Evolutionary conservation across 2,888 invertebrate species (phyloP).

Genomic region (Galerucella calmariensis): DNA sequence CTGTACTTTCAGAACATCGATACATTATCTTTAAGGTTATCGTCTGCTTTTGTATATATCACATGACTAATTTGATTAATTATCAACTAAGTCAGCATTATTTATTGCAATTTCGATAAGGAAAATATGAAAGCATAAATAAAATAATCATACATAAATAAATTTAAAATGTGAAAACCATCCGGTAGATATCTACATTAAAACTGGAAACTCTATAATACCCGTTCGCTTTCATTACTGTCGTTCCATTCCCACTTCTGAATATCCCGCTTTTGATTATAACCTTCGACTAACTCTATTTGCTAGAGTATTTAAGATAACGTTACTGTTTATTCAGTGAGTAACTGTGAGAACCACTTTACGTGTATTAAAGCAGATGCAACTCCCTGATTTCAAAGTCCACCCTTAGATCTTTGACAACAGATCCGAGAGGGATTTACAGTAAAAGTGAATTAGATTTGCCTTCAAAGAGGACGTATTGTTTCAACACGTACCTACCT

Average conservation of each 20-base stretch:
- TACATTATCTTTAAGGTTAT: neutral
- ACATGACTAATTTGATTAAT: neutral
- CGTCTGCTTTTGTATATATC: neutral
- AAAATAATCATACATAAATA: neutral
- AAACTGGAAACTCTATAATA: neutral
- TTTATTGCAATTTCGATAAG: conserved; percentile 4
- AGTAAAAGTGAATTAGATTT: conserved; percentile 33
- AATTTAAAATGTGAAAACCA: neutral
- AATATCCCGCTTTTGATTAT: conserved; percentile 28
- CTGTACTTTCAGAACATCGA: too few species aligned
- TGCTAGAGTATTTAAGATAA: conserved; percentile 60
- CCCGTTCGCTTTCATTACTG: neutral
- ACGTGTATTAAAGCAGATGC: conserved; percentile 41
- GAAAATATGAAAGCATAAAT: neutral
- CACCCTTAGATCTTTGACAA: conserved; percentile 26
- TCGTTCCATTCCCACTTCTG: neutral
- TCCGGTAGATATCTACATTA: neutral
- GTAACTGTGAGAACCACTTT: conserved; percentile 55
- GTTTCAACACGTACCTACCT: conserved; percentile 17
- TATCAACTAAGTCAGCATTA: neutral
- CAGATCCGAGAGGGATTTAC: conserved; percentile 20
- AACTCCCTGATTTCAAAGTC: conserved; percentile 16
- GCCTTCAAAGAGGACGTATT: conserved; percentile 15
- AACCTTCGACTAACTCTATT: conserved; percentile 50
- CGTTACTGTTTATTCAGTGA: conserved; percentile 62